Conservation (phyloP, 2,888 invertebrate species). For the Agrochola circellaris region DNA sequence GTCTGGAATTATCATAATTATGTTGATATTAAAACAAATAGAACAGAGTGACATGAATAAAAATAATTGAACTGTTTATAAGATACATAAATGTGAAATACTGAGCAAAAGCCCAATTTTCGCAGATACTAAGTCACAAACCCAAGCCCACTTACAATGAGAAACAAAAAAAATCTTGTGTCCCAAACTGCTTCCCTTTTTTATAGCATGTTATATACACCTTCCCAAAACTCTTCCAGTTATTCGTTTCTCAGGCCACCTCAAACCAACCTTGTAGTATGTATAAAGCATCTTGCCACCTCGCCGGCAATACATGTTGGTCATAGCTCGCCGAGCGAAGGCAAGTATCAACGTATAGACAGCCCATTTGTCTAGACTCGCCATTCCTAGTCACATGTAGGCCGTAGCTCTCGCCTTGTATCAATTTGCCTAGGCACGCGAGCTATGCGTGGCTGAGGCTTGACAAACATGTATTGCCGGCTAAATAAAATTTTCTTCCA, state of each 20-base stretch:
- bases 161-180: background rate
- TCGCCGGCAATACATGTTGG: no score
- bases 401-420: no score
- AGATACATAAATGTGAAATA: background rate
- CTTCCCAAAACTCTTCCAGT: background rate
- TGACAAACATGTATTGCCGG: no score
- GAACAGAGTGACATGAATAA: background rate
- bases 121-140: background rate
- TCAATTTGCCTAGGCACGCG: no score
- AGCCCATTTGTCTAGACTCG: no score
- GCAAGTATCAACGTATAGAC: no score
- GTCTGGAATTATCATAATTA: conserved; percentile 90
- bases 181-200: background rate
- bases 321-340: no score
- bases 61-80: background rate
- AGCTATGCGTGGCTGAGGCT: no score
- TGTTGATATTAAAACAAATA: background rate
- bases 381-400: no score
- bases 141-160: background rate
- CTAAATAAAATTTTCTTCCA: no score
- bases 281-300: background rate
- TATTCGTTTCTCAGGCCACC: no score
- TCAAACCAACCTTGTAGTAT: background rate
- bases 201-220: background rate
- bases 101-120: background rate